Conservation (phyloP, 2,797 vertebrate species). For the Cyprinodon diabolis region DNA sequence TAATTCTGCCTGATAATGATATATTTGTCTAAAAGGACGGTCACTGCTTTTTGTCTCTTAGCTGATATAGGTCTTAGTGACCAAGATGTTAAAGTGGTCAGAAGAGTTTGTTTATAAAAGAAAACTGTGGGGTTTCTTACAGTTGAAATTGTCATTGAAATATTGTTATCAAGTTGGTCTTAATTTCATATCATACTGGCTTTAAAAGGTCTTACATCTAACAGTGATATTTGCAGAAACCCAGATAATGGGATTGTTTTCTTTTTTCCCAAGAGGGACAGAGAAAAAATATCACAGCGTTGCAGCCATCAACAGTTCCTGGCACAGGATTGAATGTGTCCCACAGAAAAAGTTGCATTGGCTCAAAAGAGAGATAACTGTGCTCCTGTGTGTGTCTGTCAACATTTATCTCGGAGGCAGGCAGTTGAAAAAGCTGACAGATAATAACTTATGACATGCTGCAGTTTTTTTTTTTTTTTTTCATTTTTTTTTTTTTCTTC, state of each 20-base stretch:
- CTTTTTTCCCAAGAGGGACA: conserved; percentile 57
- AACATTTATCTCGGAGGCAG: conserved; percentile 50
- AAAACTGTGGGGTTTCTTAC: too few relatives aligned
- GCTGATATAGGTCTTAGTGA: not conserved
- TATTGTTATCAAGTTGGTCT: not conserved
- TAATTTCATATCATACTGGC: not conserved
- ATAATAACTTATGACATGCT: conserved; percentile 14
- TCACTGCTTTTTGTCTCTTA: not conserved
- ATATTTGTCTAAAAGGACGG: not conserved
- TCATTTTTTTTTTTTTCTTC: not conserved
- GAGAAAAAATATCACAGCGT: conserved; percentile 76
- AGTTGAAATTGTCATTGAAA: too few relatives aligned
- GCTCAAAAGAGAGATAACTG: conserved; percentile 44
- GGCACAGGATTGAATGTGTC: conserved; percentile 71
- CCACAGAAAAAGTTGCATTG: conserved; percentile 50
- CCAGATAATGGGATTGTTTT: not conserved
- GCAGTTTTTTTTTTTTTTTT: not conserved
- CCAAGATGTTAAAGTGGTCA: not conserved
- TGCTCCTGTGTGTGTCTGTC: conserved; percentile 22
- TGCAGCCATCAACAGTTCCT: conserved; percentile 66
- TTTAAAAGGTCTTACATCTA: not conserved
- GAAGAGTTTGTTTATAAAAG: not conserved
- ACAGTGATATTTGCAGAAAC: not conserved
- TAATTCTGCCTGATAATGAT: not conserved
- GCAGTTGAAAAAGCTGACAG: conserved; percentile 46